phyloP scores from a whole-genome alignment of 2,888 invertebrate species.

The Escarpia spicata region DNA sequence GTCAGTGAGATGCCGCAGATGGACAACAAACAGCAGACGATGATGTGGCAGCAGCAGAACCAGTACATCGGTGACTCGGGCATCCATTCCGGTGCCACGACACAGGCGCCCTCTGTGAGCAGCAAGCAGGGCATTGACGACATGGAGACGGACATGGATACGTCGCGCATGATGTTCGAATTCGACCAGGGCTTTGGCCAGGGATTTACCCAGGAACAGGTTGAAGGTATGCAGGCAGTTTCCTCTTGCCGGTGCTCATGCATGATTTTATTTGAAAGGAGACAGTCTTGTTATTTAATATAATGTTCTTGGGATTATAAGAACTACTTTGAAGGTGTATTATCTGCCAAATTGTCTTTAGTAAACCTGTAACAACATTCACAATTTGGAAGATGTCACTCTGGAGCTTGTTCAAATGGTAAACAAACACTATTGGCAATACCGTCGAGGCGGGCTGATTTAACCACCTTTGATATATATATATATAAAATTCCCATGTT shows the following conservation, averaged over 20 bases:
- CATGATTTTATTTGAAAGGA: background rate
- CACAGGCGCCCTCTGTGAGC: constrained; percentile 39
- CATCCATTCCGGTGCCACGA: constrained; percentile 34
- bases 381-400: too few relatives aligned
- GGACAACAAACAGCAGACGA: constrained; percentile 30
- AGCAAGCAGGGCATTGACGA: constrained; percentile 37
- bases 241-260: background rate
- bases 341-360: too few relatives aligned
- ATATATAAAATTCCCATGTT: too few relatives aligned
- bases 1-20: background rate
- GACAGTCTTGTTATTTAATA: too few relatives aligned
- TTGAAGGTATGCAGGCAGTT: constrained; percentile 35
- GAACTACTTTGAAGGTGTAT: too few relatives aligned
- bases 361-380: too few relatives aligned
- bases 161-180: constrained; percentile 36
- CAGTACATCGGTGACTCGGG: constrained; percentile 31
- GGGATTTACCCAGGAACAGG: constrained; percentile 42
- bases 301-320: too few relatives aligned
- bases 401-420: too few relatives aligned
- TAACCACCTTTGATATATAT: too few relatives aligned
- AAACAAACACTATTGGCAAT: too few relatives aligned
- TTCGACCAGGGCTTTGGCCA: constrained; percentile 37
- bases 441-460: too few relatives aligned
- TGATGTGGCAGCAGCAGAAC: constrained; percentile 34
- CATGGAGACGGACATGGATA: constrained; percentile 31